Evolutionary conservation across 2,797 vertebrate species (phyloP).

Genomic region (Coilia nasus): DNA sequence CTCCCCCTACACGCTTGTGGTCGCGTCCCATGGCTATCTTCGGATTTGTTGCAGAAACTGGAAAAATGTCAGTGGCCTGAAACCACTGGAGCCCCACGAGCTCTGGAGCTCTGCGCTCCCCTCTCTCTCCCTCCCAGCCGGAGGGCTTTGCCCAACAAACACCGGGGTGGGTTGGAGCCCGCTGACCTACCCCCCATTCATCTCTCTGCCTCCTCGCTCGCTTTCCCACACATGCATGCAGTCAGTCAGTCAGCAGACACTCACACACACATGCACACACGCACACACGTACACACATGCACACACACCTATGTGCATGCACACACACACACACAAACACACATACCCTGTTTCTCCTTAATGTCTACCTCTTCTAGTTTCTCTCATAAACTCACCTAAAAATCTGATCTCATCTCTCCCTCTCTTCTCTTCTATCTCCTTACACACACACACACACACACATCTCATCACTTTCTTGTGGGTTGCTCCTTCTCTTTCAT

Average conservation of each 20-base stretch:
- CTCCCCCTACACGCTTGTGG: background rate
- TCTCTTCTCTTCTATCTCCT: background rate
- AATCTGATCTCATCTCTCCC: too few relatives aligned
- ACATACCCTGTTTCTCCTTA: background rate
- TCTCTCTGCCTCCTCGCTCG: background rate
- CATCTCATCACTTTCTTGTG: background rate
- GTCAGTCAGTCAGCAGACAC: background rate
- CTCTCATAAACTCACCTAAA: background rate
- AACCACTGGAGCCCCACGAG: background rate
- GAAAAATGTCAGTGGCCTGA: constrained; percentile 20
- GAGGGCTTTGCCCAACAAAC: too few relatives aligned
- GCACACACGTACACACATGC: background rate
- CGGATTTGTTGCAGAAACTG: constrained; percentile 15
- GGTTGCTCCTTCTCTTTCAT: background rate
- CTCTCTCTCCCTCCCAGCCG: too few relatives aligned
- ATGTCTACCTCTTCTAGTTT: background rate
- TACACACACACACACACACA: constrained; percentile 8
- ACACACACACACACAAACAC: background rate
- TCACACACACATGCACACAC: background rate
- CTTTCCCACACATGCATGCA: background rate
- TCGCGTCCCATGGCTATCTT: background rate
- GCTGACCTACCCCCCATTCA: background rate
- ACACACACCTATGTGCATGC: background rate
- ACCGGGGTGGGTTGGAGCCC: background rate
- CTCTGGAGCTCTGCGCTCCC: background rate